Percentiles rank a stretch among this genome's conserved stretches.
Evolutionary conservation across 2,888 invertebrate species (phyloP).

Genomic region (Aelia acuminata): DNA sequence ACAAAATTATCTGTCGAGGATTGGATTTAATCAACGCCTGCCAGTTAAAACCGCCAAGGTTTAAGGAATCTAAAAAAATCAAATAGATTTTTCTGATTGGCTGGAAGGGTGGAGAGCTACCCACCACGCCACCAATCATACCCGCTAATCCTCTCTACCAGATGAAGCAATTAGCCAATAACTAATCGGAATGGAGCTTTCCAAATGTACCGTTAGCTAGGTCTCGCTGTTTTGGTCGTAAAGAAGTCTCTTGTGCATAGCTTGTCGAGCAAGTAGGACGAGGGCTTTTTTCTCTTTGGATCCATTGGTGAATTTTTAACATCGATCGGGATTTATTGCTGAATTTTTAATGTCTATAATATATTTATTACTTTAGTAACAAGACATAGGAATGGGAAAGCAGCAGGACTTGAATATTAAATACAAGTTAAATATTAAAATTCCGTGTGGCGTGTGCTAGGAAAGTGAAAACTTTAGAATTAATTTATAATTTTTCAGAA

Average conservation of each 20-base stretch:
- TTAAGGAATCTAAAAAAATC: constrained; percentile 2
- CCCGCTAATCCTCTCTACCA: not conserved
- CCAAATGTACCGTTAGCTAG: constrained; percentile 5
- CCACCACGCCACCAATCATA: not conserved
- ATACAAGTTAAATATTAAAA: not conserved
- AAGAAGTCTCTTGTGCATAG: not conserved
- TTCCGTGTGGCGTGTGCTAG: not conserved
- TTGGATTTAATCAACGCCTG: constrained; percentile 16
- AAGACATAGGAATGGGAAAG: not conserved
- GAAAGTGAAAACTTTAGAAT: not conserved
- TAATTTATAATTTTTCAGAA: not conserved
- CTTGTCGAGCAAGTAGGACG: constrained; percentile 2
- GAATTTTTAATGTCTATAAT: constrained; percentile 11
- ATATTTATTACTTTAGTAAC: not conserved
- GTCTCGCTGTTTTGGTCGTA: not conserved
- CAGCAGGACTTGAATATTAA: not conserved
- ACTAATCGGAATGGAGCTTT: constrained; percentile 12
- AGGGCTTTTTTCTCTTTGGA: not conserved
- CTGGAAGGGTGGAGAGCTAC: not conserved
- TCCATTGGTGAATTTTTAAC: not conserved
- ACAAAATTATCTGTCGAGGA: not conserved
- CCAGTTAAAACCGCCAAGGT: not conserved
- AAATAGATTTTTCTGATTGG: constrained; percentile 16
- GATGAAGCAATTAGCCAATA: constrained; percentile 38
- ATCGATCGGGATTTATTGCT: constrained; percentile 14